These are phyloP conservation scores for Drosophila nigrodunni DNA, from an alignment of 1,140 invertebrate genomes.

Conservation along the genomic window DNA sequence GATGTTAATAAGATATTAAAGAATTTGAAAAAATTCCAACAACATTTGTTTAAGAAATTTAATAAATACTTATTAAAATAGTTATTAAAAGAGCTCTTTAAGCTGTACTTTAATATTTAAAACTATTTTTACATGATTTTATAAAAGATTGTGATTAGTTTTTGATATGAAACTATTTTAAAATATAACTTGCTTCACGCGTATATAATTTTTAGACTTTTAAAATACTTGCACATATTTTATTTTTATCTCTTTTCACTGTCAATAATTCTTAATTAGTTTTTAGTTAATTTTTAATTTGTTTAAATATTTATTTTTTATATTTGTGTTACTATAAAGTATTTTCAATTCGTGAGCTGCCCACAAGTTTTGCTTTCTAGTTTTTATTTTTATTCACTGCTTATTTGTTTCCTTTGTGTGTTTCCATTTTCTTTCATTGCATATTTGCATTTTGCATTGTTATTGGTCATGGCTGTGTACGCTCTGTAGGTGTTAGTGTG, in stretches of 20 bases:
- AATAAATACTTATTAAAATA: too few relatives aligned
- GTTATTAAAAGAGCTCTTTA: too few relatives aligned
- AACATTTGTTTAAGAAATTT: too few relatives aligned
- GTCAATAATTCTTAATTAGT: background rate
- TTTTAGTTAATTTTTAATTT: background rate
- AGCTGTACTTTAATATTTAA: too few relatives aligned
- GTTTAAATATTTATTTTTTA: background rate
- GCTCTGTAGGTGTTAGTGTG: background rate
- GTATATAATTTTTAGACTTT: too few relatives aligned
- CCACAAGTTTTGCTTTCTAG: background rate
- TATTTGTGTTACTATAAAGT: background rate
- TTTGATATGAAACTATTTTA: too few relatives aligned
- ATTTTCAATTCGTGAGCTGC: background rate
- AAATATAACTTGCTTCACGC: too few relatives aligned
- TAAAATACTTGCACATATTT: too few relatives aligned
- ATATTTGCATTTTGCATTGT: slow-evolving; percentile 81
- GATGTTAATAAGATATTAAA: too few relatives aligned
- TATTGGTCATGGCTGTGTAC: slow-evolving; percentile 60
- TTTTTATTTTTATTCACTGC: slow-evolving; percentile 1
- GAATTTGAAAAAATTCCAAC: too few relatives aligned
- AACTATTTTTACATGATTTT: too few relatives aligned
- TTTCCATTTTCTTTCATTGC: slow-evolving; percentile 71
- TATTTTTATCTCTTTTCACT: background rate
- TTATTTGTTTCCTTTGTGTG: slow-evolving; percentile 24
- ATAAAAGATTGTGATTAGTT: too few relatives aligned